These are phyloP conservation scores for Tetranychus piercei DNA, from an alignment of 2,888 invertebrate genomes.

Conservation along the genomic window DNA sequence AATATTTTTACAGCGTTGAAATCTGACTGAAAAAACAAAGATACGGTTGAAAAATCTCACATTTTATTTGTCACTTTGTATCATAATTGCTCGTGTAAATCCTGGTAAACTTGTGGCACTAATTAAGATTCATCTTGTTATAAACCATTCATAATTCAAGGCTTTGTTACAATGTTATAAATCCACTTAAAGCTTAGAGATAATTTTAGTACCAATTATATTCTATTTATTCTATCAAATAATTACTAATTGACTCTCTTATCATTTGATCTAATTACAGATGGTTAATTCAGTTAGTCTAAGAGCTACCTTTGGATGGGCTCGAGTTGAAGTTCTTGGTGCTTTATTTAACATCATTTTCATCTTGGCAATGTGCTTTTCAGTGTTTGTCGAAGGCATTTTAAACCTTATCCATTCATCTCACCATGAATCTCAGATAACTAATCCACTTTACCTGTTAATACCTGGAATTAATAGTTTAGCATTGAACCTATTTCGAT, in stretches of 20 bases:
- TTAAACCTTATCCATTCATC: conserved; percentile 37
- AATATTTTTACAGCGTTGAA: too few species aligned
- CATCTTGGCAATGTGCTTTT: conserved; percentile 61
- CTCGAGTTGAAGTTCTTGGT: conserved; percentile 66
- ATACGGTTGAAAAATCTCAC: too few species aligned
- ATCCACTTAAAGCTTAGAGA: too few species aligned
- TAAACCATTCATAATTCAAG: too few species aligned
- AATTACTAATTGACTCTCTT: not conserved
- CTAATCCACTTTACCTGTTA: conserved; percentile 49
- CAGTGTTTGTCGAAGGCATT: conserved; percentile 57
- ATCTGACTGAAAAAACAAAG: too few species aligned
- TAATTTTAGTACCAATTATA: not conserved
- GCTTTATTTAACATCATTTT: conserved; percentile 48
- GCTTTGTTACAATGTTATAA: too few species aligned
- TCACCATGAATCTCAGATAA: conserved; percentile 32
- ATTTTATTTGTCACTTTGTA: too few species aligned
- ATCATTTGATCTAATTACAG: not conserved
- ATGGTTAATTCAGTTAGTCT: conserved; percentile 4
- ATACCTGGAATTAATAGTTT: conserved; percentile 51
- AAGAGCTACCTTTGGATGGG: conserved; percentile 67
- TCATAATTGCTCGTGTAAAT: too few species aligned
- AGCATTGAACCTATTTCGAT: conserved; percentile 54
- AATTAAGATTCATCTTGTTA: too few species aligned
- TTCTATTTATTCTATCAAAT: not conserved
- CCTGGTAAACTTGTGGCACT: too few species aligned